phyloP scores from a whole-genome alignment of 2,888 invertebrate genomes.

The Blastobasis adustella region DNA sequence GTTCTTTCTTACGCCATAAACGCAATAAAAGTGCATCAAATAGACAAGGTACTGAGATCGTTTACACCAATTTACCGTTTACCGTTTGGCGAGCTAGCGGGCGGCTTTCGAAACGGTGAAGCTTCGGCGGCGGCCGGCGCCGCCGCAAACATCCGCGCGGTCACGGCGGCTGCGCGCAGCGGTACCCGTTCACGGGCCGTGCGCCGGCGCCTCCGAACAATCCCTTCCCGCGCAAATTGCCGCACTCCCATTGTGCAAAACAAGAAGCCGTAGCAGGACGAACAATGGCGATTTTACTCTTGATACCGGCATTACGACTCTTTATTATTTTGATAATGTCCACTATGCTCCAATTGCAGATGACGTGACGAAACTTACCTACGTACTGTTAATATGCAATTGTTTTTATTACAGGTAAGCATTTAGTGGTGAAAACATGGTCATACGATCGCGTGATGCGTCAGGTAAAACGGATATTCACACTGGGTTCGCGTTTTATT shows the following conservation, averaged over 20 bases:
- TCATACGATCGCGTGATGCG: not conserved
- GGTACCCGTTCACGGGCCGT: constrained; percentile 35
- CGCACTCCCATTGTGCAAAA: constrained; percentile 41
- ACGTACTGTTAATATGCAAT: too few species aligned
- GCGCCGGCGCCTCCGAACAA: constrained; percentile 24
- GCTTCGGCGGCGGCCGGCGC: not conserved
- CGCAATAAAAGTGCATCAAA: too few species aligned
- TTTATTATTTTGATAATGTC: too few species aligned
- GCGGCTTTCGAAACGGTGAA: not conserved
- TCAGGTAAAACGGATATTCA: not conserved
- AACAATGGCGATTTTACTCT: constrained; percentile 12
- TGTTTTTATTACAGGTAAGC: constrained; percentile 35
- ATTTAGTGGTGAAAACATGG: not conserved
- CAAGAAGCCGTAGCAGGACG: constrained; percentile 40
- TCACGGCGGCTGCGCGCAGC: constrained; percentile 22
- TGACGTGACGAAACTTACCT: too few species aligned
- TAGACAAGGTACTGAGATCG: too few species aligned
- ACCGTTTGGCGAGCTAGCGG: too few species aligned
- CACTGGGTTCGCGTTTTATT: not conserved
- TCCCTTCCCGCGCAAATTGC: constrained; percentile 31
- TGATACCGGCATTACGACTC: not conserved
- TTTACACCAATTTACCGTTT: too few species aligned
- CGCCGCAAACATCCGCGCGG: constrained; percentile 5
- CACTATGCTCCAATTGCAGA: too few species aligned
- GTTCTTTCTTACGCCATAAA: too few species aligned